phyloP scores from a whole-genome alignment of 2,888 invertebrate genomes.

The Ophraella communa region DNA sequence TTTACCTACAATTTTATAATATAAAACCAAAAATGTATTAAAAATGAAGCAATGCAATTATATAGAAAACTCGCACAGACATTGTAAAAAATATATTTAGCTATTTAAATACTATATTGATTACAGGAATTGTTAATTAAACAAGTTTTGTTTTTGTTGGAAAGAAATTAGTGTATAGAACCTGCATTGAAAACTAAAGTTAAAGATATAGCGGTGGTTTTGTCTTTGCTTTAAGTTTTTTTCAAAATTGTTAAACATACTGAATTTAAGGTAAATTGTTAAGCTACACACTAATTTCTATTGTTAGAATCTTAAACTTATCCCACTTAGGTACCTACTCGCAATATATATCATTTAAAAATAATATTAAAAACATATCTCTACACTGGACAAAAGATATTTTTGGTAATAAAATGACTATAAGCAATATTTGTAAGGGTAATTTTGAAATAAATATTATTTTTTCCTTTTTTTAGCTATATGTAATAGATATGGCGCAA shows the following conservation, averaged over 20 bases:
- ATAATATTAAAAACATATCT: neutral
- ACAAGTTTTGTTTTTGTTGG: neutral
- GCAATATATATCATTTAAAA: neutral
- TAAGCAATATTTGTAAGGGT: neutral
- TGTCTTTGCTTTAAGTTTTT: slow-evolving; percentile 39
- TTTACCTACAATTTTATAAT: slow-evolving; percentile 27
- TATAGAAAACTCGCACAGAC: slow-evolving; percentile 32
- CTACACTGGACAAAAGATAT: neutral
- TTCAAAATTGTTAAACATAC: neutral
- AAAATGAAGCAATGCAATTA: slow-evolving; percentile 25
- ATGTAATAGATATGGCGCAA: too few species aligned
- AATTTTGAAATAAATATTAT: neutral
- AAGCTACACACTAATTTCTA: slow-evolving; percentile 6
- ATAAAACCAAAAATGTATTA: slow-evolving; percentile 29
- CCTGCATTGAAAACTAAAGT: slow-evolving; percentile 25
- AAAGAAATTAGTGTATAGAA: slow-evolving; percentile 19
- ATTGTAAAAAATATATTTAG: slow-evolving; percentile 16
- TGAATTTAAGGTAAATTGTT: neutral
- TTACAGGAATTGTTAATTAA: neutral
- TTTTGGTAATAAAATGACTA: neutral
- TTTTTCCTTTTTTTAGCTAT: neutral
- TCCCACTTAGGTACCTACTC: neutral
- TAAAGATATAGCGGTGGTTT: slow-evolving; percentile 39
- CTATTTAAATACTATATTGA: neutral
- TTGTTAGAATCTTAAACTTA: slow-evolving; percentile 1